A percentile compares a stretch with the other conserved stretches of the same genome.
phyloP scores from a whole-genome alignment of 1,140 invertebrate genomes.

The Penaeus vannamei region DNA sequence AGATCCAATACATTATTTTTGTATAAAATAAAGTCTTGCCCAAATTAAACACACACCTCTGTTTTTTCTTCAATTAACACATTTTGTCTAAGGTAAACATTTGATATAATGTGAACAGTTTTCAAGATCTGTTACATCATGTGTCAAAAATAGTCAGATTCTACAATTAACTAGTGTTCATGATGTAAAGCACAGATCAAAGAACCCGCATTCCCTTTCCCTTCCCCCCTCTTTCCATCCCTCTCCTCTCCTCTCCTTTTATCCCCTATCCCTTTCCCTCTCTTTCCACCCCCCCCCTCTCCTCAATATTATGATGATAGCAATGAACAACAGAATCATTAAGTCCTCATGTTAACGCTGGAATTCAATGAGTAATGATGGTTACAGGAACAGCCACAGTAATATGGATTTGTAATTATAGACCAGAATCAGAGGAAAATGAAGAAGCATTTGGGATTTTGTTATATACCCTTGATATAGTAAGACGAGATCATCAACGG shows the following conservation, averaged over 20 bases:
- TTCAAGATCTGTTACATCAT: too few species aligned
- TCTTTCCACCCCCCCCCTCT: neutral
- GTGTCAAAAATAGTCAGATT: neutral
- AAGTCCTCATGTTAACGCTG: too few species aligned
- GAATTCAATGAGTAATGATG: too few species aligned
- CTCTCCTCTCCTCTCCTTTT: neutral
- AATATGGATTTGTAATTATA: too few species aligned
- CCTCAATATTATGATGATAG: neutral
- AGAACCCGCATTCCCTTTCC: neutral
- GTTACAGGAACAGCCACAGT: too few species aligned
- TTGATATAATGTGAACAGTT: too few species aligned
- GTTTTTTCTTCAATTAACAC: neutral
- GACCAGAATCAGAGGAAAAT: too few species aligned
- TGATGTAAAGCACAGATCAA: neutral
- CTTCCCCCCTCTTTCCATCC: neutral
- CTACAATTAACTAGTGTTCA: neutral
- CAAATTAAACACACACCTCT: neutral
- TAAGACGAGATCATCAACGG: too few species aligned
- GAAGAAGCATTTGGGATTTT: too few species aligned
- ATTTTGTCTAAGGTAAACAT: too few species aligned
- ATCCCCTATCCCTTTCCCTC: neutral
- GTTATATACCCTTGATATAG: too few species aligned
- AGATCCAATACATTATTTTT: slow-evolving; percentile 41
- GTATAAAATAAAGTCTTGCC: slow-evolving; percentile 38
- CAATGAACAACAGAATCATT: neutral